A percentile compares a stretch with the other conserved stretches of the same genome.
Evolutionary conservation across 2,113 vertebrate genomes (phyloP).

Genomic region (Tachycineta bicolor): DNA sequence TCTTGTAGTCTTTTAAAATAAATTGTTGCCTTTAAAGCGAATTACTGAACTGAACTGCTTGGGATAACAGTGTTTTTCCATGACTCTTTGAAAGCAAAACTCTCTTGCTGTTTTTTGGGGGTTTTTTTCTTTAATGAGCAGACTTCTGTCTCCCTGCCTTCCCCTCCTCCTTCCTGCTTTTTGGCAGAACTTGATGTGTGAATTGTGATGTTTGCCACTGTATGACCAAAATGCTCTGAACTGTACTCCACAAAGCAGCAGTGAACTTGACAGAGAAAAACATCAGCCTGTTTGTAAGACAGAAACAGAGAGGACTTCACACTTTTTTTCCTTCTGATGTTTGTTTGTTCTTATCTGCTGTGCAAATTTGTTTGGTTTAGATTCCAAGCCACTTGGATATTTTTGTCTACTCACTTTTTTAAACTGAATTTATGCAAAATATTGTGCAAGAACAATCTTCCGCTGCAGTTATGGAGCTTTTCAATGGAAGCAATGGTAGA

Average conservation of each 20-base stretch:
- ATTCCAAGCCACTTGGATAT: neutral
- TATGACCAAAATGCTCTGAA: neutral
- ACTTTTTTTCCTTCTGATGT: neutral
- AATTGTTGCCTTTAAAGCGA: neutral
- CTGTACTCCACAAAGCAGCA: neutral
- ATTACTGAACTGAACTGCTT: neutral
- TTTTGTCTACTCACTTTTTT: neutral
- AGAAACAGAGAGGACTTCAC: neutral
- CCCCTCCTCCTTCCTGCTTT: neutral
- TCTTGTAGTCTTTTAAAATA: neutral
- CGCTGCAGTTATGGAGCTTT: neutral
- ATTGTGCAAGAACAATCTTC: neutral
- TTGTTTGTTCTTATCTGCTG: constrained; percentile 1
- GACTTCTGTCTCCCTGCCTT: neutral
- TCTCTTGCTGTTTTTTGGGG: neutral
- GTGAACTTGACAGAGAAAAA: neutral
- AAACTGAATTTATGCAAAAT: neutral
- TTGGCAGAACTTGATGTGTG: neutral
- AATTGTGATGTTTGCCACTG: neutral
- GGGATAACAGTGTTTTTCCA: neutral
- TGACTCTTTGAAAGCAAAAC: neutral
- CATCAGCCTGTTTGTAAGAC: neutral
- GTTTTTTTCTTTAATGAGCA: neutral
- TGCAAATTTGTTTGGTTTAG: neutral
- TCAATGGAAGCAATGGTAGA: neutral